Conservation (phyloP, 2,113 vertebrate genomes). For the Saguinus midas region DNA sequence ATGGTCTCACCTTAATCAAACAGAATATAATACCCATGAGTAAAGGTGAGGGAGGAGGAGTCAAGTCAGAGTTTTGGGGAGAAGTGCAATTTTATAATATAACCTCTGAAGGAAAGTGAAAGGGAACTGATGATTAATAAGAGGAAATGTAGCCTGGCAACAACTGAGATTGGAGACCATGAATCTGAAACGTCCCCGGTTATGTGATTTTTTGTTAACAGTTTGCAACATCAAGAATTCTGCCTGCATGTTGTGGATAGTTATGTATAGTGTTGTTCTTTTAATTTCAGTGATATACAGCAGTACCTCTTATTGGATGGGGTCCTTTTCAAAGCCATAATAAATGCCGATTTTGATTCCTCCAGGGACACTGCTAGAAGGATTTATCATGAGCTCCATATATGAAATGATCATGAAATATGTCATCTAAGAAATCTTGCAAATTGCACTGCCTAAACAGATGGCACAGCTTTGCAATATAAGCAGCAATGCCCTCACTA, state of each 20-base stretch:
- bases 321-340: background rate
- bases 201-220: background rate
- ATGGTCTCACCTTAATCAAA: background rate
- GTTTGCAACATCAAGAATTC: background rate
- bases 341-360: constrained; percentile 30
- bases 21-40: background rate
- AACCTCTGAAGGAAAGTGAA: background rate
- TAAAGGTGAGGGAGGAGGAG: background rate
- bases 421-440: constrained; percentile 47
- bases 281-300: background rate
- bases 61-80: background rate
- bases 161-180: background rate
- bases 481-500: constrained; percentile 64
- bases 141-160: background rate
- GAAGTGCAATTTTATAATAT: background rate
- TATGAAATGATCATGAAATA: constrained; percentile 28
- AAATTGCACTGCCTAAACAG: constrained; percentile 25
- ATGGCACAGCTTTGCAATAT: constrained; percentile 61
- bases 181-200: background rate
- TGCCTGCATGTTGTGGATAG: background rate
- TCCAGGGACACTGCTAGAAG: background rate
- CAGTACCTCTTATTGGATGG: background rate
- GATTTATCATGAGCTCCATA: background rate
- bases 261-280: background rate
- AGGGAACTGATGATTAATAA: background rate